phyloP scores from a whole-genome alignment of 2,113 vertebrate species.

The Dasyurus viverrinus region DNA sequence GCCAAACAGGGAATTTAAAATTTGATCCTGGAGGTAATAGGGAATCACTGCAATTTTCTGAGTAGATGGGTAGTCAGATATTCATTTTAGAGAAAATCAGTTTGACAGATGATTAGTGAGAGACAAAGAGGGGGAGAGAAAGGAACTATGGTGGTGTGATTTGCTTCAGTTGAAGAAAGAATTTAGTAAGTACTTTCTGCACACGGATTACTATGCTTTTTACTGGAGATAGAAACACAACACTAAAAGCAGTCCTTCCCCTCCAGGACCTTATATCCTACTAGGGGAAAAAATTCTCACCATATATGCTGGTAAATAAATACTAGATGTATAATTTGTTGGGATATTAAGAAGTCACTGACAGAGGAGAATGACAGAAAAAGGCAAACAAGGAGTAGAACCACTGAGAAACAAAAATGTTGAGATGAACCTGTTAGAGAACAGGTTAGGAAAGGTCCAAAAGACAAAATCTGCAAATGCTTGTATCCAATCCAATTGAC shows the following conservation, averaged over 20 bases:
- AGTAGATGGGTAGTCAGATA: no score
- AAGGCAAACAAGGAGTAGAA: background rate
- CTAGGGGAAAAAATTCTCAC: background rate
- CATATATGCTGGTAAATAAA: background rate
- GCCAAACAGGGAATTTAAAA: no score
- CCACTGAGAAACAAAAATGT: background rate
- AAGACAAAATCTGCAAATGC: background rate
- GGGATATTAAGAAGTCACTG: background rate
- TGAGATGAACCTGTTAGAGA: constrained; percentile 18
- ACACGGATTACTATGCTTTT: background rate
- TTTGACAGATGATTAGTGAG: background rate
- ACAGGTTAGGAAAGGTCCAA: constrained; percentile 9
- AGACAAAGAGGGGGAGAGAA: background rate
- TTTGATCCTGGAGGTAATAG: no score
- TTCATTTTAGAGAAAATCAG: no score
- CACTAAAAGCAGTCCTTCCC: background rate
- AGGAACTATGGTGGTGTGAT: background rate
- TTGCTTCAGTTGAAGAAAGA: background rate
- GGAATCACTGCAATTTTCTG: no score
- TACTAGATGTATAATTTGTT: background rate
- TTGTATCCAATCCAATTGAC: background rate
- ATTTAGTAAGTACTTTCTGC: background rate
- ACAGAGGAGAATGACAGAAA: constrained; percentile 13
- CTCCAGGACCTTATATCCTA: background rate
- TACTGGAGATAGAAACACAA: background rate